Conservation (phyloP, 2,888 invertebrate species). For the Eurytoma adleriae region DNA sequence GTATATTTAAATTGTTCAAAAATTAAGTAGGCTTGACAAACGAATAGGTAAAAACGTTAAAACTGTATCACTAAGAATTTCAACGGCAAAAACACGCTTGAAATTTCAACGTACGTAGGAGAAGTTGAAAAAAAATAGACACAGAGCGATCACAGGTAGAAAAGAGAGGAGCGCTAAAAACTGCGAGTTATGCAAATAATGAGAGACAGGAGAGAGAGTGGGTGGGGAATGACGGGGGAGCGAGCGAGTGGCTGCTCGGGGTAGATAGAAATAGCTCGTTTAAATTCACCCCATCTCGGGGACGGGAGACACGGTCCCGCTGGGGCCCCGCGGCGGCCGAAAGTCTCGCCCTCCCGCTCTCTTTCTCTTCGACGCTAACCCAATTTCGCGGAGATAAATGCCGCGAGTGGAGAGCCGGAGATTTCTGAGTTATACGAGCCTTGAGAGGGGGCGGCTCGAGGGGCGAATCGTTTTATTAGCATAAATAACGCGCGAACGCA, state of each 20-base stretch:
- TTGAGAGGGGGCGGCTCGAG: neutral
- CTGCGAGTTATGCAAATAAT: conserved; percentile 50
- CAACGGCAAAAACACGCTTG: too few species aligned
- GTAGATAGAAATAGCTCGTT: conserved; percentile 55
- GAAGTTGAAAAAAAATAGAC: too few species aligned
- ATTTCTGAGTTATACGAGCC: conserved; percentile 50
- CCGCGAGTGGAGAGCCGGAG: conserved; percentile 46
- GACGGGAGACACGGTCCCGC: conserved; percentile 33
- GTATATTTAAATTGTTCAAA: too few species aligned
- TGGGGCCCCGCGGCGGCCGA: conserved; percentile 47
- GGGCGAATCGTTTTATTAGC: conserved; percentile 46
- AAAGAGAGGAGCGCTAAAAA: conserved; percentile 20
- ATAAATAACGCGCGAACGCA: conserved; percentile 42
- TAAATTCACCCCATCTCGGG: conserved; percentile 52
- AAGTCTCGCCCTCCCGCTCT: conserved; percentile 21
- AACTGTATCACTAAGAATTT: too few species aligned
- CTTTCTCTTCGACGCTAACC: conserved; percentile 63
- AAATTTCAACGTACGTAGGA: too few species aligned
- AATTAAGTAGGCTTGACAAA: too few species aligned
- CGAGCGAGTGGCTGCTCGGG: neutral
- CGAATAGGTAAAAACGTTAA: too few species aligned
- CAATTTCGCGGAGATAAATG: conserved; percentile 72
- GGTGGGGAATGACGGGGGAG: neutral
- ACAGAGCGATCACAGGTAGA: neutral
- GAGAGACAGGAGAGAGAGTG: conserved; percentile 24